These are phyloP conservation scores for Leptinotarsa tumamoca DNA, from an alignment of 2,888 invertebrate genomes.

Conservation along the genomic window DNA sequence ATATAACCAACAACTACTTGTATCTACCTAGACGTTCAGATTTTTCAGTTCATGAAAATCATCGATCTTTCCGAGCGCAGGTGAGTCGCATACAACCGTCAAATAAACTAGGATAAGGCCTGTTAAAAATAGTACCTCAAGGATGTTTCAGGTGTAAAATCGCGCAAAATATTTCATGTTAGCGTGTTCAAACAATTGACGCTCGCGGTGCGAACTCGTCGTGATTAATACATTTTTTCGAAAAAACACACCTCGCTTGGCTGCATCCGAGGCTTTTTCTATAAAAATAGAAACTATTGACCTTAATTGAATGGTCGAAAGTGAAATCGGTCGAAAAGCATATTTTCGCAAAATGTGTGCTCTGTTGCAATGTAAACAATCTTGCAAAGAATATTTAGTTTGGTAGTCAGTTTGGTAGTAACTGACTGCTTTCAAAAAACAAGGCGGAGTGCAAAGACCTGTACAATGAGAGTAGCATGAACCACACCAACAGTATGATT, in stretches of 20 bases:
- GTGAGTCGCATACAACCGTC: conserved; percentile 39
- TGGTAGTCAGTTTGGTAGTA: too few relatives aligned
- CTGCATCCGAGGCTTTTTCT: neutral
- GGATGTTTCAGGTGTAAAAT: conserved; percentile 52
- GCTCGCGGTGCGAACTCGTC: conserved; percentile 7
- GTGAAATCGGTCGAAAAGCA: too few relatives aligned
- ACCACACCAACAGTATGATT: too few relatives aligned
- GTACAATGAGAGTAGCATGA: too few relatives aligned
- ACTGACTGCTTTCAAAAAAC: too few relatives aligned
- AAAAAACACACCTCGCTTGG: conserved; percentile 10
- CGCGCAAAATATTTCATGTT: conserved; percentile 13
- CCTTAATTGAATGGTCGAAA: neutral
- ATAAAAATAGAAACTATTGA: conserved; percentile 14
- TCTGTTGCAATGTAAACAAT: too few relatives aligned
- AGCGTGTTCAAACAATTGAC: conserved; percentile 19
- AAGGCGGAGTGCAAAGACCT: too few relatives aligned
- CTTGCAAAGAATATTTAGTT: too few relatives aligned
- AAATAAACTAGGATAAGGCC: conserved; percentile 55
- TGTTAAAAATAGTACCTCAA: conserved; percentile 57
- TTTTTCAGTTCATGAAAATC: neutral
- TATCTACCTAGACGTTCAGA: neutral
- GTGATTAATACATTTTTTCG: conserved; percentile 13
- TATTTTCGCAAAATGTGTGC: too few relatives aligned
- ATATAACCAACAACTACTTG: too few relatives aligned
- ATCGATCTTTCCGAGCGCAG: conserved; percentile 41